Conservation (phyloP, 1,140 invertebrate species). For the Apolygus lucorum region DNA sequence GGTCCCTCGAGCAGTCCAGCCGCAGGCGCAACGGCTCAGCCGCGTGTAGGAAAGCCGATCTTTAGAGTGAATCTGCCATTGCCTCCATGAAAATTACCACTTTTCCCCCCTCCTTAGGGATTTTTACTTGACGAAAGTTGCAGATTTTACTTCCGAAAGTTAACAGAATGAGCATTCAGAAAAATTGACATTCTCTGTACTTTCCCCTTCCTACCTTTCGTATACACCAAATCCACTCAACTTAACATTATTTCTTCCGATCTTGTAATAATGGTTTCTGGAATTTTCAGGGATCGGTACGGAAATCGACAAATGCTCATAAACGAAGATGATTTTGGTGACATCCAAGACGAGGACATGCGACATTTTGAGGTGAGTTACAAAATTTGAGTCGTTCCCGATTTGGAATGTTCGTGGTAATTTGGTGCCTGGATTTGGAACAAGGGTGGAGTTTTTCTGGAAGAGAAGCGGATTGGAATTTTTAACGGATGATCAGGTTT, state of each 20-base stretch:
- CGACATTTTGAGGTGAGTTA: slow-evolving; percentile 32
- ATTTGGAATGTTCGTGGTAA: too few species aligned
- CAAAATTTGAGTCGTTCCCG: too few species aligned
- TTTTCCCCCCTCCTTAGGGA: not conserved
- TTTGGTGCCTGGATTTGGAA: too few species aligned
- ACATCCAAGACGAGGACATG: slow-evolving; percentile 29
- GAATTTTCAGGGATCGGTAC: slow-evolving; percentile 28
- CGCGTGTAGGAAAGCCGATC: too few species aligned
- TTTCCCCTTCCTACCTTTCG: not conserved
- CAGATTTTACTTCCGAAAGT: not conserved
- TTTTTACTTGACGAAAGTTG: not conserved
- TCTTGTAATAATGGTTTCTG: not conserved
- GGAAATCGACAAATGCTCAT: slow-evolving; percentile 32
- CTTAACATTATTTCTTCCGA: not conserved
- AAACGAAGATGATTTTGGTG: slow-evolving; percentile 31
- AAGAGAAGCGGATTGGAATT: too few species aligned
- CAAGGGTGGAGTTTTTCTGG: too few species aligned
- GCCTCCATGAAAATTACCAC: too few species aligned
- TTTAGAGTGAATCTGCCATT: too few species aligned
- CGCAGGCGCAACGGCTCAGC: too few species aligned
- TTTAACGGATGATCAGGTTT: too few species aligned
- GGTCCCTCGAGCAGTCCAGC: too few species aligned
- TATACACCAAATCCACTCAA: not conserved
- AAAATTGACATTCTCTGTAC: not conserved
- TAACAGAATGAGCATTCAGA: not conserved